Conservation (phyloP, 2,113 vertebrate species). For the Hyaena hyaena region DNA sequence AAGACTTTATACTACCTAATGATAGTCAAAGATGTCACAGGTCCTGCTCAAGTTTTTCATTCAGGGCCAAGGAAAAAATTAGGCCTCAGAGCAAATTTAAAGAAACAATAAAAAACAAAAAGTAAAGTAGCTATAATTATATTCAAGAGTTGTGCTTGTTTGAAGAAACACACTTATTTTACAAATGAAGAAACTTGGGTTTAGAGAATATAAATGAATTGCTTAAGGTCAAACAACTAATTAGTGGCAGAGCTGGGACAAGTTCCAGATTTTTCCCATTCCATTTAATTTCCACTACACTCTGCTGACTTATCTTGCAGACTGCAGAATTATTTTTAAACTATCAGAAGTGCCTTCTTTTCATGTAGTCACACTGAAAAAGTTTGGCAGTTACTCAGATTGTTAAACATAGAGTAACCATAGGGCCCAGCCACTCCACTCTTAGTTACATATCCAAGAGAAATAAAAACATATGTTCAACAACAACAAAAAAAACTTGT, state of each 20-base stretch:
- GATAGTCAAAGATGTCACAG: background rate
- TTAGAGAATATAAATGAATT: conserved; percentile 70
- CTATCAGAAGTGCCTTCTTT: background rate
- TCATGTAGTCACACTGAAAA: background rate
- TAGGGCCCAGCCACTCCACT: background rate
- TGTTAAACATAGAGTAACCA: background rate
- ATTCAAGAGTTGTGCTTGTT: conserved; percentile 55
- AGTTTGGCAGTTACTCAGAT: background rate
- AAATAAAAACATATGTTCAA: background rate
- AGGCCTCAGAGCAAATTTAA: background rate
- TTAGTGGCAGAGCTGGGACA: conserved; percentile 53
- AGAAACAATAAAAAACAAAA: conserved; percentile 4
- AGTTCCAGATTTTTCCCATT: conserved; percentile 8
- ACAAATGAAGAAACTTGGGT: conserved; percentile 54
- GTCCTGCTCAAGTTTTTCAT: background rate
- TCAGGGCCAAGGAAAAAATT: background rate
- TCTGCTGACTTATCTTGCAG: background rate
- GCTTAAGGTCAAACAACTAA: conserved; percentile 73
- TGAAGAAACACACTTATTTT: conserved; percentile 67
- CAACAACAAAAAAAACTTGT: background rate
- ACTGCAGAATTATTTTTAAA: conserved; percentile 47
- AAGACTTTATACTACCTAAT: background rate
- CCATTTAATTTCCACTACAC: conserved; percentile 28
- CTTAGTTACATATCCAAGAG: background rate
- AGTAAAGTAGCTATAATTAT: conserved; percentile 50